Evolutionary conservation across 2,888 invertebrate genomes (phyloP).

Genomic region (Protula sp.): DNA sequence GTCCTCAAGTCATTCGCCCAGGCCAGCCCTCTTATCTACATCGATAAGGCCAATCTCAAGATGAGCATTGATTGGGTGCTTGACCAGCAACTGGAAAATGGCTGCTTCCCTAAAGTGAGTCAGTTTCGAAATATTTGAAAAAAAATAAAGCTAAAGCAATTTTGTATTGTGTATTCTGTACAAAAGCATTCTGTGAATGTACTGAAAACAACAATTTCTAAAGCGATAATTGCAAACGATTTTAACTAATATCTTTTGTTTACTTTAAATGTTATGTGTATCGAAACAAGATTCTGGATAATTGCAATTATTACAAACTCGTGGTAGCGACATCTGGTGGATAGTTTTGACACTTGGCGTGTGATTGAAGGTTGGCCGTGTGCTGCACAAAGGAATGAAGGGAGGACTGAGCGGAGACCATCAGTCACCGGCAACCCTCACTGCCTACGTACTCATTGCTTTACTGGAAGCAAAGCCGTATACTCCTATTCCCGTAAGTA

Average conservation of each 20-base stretch:
- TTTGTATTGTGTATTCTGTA: no score
- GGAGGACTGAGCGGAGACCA: slow-evolving; percentile 32
- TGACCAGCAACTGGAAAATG: slow-evolving; percentile 67
- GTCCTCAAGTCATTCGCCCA: slow-evolving; percentile 67
- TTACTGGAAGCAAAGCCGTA: slow-evolving; percentile 27
- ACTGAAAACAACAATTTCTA: no score
- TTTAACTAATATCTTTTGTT: background rate
- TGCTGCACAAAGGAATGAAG: slow-evolving; percentile 36
- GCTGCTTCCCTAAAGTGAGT: slow-evolving; percentile 62
- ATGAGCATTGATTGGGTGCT: slow-evolving; percentile 34
- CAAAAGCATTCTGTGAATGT: no score
- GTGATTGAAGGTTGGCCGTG: slow-evolving; percentile 23
- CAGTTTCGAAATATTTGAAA: no score
- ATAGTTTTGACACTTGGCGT: no score
- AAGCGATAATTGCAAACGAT: background rate
- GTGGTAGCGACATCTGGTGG: no score
- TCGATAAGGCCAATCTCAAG: slow-evolving; percentile 60
- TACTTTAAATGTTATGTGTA: no score
- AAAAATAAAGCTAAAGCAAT: no score
- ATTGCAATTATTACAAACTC: no score
- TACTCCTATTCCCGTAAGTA: background rate
- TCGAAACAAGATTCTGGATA: no score
- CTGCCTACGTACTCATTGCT: slow-evolving; percentile 45
- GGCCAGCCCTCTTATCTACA: slow-evolving; percentile 51
- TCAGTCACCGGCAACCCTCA: slow-evolving; percentile 31